A percentile compares a stretch with the other conserved stretches of the same genome.
Evolutionary conservation across 2,888 invertebrate species (phyloP).

Genomic region (Drosophila recens): DNA sequence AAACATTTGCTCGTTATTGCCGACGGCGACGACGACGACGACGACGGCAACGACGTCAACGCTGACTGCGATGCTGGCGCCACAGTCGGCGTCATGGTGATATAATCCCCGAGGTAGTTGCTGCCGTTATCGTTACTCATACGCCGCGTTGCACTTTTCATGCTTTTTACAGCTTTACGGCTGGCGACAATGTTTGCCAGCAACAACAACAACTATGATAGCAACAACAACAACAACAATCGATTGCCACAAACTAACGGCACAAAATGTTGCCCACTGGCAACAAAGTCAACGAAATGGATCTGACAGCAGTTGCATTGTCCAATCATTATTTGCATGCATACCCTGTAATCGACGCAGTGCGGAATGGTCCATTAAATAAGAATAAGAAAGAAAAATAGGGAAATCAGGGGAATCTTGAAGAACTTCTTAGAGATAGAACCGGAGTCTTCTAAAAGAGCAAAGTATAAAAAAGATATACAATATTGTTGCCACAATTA

Average conservation of each 20-base stretch:
- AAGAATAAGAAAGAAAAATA: too few species aligned
- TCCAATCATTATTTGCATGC: slow-evolving; percentile 37
- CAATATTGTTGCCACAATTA: too few species aligned
- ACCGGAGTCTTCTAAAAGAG: too few species aligned
- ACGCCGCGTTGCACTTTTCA: slow-evolving; percentile 58
- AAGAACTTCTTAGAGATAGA: neutral
- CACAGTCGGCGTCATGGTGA: slow-evolving; percentile 35
- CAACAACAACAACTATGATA: slow-evolving; percentile 11
- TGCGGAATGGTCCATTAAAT: too few species aligned
- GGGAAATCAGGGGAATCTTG: too few species aligned
- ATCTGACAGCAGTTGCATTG: slow-evolving; percentile 28
- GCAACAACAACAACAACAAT: slow-evolving; percentile 13
- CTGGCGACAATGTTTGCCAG: slow-evolving; percentile 47
- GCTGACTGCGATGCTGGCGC: slow-evolving; percentile 35
- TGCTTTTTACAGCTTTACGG: slow-evolving; percentile 44
- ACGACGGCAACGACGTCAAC: slow-evolving; percentile 6
- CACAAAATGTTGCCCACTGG: slow-evolving; percentile 40
- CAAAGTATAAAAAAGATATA: too few species aligned
- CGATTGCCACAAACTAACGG: slow-evolving; percentile 33
- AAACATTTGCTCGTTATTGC: slow-evolving; percentile 61
- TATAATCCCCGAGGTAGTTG: slow-evolving; percentile 41
- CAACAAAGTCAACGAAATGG: slow-evolving; percentile 47
- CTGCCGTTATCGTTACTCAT: slow-evolving; percentile 52
- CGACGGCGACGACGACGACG: slow-evolving; percentile 11
- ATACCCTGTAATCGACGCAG: slow-evolving; percentile 15